phyloP scores from a whole-genome alignment of 2,797 vertebrate species.

The Emys orbicularis region DNA sequence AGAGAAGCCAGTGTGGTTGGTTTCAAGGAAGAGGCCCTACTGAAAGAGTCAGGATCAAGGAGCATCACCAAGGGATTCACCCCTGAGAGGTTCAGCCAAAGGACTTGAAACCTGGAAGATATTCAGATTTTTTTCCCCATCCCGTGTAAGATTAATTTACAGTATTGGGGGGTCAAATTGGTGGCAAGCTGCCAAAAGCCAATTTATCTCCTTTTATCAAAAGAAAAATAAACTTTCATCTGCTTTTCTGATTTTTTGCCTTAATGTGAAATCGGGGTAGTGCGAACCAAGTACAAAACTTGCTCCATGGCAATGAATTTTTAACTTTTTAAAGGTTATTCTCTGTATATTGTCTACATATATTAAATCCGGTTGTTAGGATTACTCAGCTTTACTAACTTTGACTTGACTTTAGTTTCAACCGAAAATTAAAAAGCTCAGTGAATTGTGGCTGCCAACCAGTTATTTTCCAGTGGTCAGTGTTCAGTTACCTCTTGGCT shows the following conservation, averaged over 20 bases:
- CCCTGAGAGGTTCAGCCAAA: conserved; percentile 75
- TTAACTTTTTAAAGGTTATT: conserved; percentile 40
- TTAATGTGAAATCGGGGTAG: conserved; percentile 63
- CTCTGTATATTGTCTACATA: background rate
- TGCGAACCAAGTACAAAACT: background rate
- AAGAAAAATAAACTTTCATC: conserved; percentile 69
- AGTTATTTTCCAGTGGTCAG: conserved; percentile 26
- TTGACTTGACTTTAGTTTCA: conserved; percentile 40
- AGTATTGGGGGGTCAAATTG: conserved; percentile 48
- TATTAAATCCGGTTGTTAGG: conserved; percentile 48
- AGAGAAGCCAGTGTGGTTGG: background rate
- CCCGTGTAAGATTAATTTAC: conserved; percentile 68
- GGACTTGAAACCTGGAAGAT: conserved; percentile 58
- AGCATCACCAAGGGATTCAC: conserved; percentile 53
- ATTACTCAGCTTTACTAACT: conserved; percentile 58
- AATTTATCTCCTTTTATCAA: conserved; percentile 64
- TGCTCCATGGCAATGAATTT: conserved; percentile 34
- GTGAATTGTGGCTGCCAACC: background rate
- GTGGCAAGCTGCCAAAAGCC: conserved; percentile 64
- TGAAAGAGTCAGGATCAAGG: conserved; percentile 28
- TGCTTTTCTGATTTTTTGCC: conserved; percentile 58
- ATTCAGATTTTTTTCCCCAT: background rate
- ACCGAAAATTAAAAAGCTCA: background rate
- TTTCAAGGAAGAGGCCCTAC: conserved; percentile 22
- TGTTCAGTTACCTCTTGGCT: conserved; percentile 41